Base-by-base conservation (phyloP, 2,797 vertebrate species). In the Cirrhinus molitorella region DNA sequence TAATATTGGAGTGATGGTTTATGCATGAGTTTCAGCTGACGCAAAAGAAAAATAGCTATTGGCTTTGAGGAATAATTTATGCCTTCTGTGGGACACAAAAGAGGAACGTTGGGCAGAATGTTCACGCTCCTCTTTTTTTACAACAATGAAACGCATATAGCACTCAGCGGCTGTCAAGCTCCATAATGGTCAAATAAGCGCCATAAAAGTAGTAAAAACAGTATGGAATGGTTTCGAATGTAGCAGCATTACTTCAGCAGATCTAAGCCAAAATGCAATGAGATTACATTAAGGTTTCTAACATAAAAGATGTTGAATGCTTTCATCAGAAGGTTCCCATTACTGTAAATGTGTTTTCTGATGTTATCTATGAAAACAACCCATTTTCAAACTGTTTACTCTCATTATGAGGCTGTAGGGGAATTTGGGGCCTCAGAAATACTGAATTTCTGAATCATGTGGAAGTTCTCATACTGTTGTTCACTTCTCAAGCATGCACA, bases 51-150 rank as follows among this genome's bases (percentile, higher is more conserved):
- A 40, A 74, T 37, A 37, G 49, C 31, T 57, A 23, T 74, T n/a
- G 31, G 51, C 72, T 75, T 37, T 57, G 12, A 75, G 51, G 72
- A 75, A 66, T 67, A 67, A 66, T 79, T 79, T 23, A 49, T 75
- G 59, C 12, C 76, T 49, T 68, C 37, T 14, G 12, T 23, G n/a
- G 13, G 34, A 23, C 31, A 57, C 34, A 23, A 49, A 57, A 37
- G 49, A 55, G 37, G 31, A 74, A 57, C 2, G 11, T 34, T 53
- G n/a, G 2, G 72, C 19, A n/a, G 72, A 55, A 55, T 57, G 21
- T 57, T 40, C 51, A 40, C 31, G 8, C 72, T 16, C 13, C 51
- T 40, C 51, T 55, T 40, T 74, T 57, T 57, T 37, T n/a, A 40
- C 31, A 74, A 37, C 31, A 37, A 4, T 16, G 12, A 34, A 53